Conservation (phyloP, 2,888 invertebrate genomes). For the Myathropa florea region DNA sequence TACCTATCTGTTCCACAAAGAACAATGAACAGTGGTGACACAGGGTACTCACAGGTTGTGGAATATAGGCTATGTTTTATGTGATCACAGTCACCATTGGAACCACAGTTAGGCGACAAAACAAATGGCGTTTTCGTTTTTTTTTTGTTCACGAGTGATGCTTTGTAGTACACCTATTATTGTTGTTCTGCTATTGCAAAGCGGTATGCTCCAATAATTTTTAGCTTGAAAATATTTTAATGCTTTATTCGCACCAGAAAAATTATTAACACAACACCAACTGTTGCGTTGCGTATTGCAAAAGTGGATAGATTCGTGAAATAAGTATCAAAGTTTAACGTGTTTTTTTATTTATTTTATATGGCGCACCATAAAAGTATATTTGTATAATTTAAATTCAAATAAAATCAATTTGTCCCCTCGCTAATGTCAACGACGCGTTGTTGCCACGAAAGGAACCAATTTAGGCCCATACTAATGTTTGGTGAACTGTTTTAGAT, state of each 20-base stretch:
- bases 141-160: constrained; percentile 45
- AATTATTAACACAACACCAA: background rate
- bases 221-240: constrained; percentile 40
- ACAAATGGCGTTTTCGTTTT: background rate
- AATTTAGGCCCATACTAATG: too few species aligned
- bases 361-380: background rate
- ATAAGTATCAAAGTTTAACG: background rate
- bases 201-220: constrained; percentile 57
- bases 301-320: background rate
- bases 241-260: constrained; percentile 33
- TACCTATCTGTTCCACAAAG: constrained; percentile 13
- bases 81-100: constrained; percentile 4
- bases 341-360: background rate
- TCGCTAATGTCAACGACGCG: too few species aligned
- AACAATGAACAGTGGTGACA: background rate
- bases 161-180: constrained; percentile 1
- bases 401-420: too few species aligned
- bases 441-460: too few species aligned
- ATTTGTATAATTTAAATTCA: too few species aligned
- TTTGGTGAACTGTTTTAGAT: too few species aligned
- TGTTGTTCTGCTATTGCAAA: constrained; percentile 1
- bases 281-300: background rate
- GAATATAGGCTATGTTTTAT: background rate
- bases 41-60: background rate
- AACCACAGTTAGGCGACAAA: constrained; percentile 18